Evolutionary conservation across 2,797 vertebrate genomes (phyloP).

Genomic region (Choloepus didactylus): DNA sequence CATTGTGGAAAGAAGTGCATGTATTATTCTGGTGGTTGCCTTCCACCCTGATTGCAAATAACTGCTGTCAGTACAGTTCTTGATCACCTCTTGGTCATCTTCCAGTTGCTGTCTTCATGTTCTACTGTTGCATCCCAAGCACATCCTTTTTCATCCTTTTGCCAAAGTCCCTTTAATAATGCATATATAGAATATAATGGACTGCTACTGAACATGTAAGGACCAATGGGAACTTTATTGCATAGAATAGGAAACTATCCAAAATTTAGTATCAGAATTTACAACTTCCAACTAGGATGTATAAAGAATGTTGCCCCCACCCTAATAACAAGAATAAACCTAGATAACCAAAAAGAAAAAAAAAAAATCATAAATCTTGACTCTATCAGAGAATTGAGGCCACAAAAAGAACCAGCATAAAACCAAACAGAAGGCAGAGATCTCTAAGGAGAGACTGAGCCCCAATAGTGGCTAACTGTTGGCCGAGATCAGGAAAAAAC

Average conservation of each 20-base stretch:
- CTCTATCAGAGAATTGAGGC: background rate
- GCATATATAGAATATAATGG: background rate
- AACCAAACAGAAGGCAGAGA: background rate
- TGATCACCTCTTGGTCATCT: background rate
- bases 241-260: background rate
- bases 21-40: background rate
- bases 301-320: background rate
- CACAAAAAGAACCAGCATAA: background rate
- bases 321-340: background rate
- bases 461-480: background rate
- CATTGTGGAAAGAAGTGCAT: background rate
- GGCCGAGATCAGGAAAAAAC: background rate
- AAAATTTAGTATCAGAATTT: constrained; percentile 38
- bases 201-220: constrained; percentile 29
- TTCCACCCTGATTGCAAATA: constrained; percentile 16
- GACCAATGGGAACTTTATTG: background rate
- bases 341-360: background rate
- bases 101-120: background rate
- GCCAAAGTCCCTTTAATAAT: background rate
- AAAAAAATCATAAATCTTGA: background rate
- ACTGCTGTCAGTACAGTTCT: background rate
- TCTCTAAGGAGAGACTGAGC: background rate
- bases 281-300: background rate
- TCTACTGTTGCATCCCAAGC: background rate
- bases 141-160: background rate